Percentiles rank a stretch among this genome's conserved stretches.
phyloP scores from a whole-genome alignment of 2,113 vertebrate species.

The Sinocyclocheilus grahami region DNA sequence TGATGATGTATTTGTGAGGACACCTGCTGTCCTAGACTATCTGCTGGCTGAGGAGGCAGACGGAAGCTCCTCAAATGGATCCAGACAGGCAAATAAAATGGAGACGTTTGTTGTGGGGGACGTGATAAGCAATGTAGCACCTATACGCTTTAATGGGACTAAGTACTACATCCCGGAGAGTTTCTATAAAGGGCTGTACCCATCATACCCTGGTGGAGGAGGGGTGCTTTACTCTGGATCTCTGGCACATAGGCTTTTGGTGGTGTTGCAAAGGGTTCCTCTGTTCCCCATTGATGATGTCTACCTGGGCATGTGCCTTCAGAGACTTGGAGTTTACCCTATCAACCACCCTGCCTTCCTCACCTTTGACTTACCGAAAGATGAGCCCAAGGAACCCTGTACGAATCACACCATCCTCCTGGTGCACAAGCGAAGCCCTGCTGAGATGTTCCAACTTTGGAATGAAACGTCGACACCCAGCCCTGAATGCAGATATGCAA shows the following conservation, averaged over 20 bases:
- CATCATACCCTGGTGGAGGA: conserved; percentile 72
- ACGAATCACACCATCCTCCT: conserved; percentile 68
- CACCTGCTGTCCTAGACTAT: conserved; percentile 63
- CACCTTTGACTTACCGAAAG: conserved; percentile 68
- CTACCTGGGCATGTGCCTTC: conserved; percentile 79
- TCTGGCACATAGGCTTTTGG: conserved; percentile 64
- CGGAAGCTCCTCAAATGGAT: not conserved
- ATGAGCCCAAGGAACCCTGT: conserved; percentile 57
- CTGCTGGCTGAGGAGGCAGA: conserved; percentile 57
- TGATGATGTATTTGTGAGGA: conserved; percentile 78
- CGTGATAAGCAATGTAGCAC: conserved; percentile 58
- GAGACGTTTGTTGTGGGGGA: conserved; percentile 72
- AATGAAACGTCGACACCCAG: conserved; percentile 12
- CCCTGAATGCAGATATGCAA: conserved; percentile 55
- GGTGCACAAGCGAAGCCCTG: conserved; percentile 72
- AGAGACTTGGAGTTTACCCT: conserved; percentile 63
- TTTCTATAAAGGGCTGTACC: conserved; percentile 75
- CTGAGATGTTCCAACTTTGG: conserved; percentile 67
- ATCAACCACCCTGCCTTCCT: conserved; percentile 70
- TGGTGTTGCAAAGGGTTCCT: conserved; percentile 66
- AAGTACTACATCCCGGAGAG: conserved; percentile 76
- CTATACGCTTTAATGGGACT: conserved; percentile 38
- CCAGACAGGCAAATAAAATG: not conserved
- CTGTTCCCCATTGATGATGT: conserved; percentile 80
- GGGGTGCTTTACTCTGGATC: conserved; percentile 75